Evolutionary conservation across 1,140 invertebrate genomes (phyloP).

Genomic region (Hycleus cichorii): DNA sequence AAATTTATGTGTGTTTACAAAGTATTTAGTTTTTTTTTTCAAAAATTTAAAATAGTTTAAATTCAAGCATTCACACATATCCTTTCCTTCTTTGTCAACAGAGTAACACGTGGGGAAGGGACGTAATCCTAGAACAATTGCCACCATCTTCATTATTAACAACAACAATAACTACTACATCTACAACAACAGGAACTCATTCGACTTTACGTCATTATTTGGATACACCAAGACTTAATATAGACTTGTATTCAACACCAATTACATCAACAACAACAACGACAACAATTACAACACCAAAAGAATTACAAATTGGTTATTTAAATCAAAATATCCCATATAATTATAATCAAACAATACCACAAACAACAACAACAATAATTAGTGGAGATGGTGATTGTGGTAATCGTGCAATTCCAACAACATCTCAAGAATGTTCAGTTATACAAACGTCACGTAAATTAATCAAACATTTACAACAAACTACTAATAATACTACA

Average conservation of each 20-base stretch:
- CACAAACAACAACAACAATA: not conserved
- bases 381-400: not conserved
- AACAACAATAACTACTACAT: conserved; percentile 1
- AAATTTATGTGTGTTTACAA: conserved; percentile 7
- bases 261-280: not conserved
- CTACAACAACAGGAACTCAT: conserved; percentile 7
- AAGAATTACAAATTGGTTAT: too few species aligned
- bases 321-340: too few species aligned
- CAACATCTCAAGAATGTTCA: conserved; percentile 41
- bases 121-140: conserved; percentile 11
- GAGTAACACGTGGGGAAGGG: conserved; percentile 45
- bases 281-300: not conserved
- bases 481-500: too few species aligned
- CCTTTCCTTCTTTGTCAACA: conserved; percentile 63
- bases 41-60: not conserved
- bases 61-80: conserved; percentile 44
- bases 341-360: not conserved
- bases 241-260: not conserved
- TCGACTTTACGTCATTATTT: conserved; percentile 22
- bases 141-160: not conserved
- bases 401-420: not conserved
- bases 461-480: too few species aligned
- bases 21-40: not conserved
- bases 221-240: conserved; percentile 3
- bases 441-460: conserved; percentile 39